Base-by-base conservation (phyloP, 2,888 invertebrate species). In the Acanthosoma haemorrhoidale region DNA sequence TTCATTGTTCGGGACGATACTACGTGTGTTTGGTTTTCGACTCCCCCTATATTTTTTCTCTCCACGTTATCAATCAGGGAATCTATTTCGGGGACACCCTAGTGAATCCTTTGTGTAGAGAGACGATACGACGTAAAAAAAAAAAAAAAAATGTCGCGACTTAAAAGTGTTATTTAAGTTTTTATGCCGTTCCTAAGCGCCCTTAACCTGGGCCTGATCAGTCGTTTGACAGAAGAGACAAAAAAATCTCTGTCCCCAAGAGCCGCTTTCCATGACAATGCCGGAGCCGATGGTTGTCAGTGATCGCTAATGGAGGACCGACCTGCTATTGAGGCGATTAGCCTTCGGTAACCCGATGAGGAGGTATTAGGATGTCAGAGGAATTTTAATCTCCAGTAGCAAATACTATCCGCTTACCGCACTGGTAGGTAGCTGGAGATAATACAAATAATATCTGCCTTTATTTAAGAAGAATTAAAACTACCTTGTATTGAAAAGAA, bases 311-410 rank as follows among this genome's bases (percentile, higher is more conserved):
- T 64, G 64, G 64, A 31, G 39, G 18, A 18, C 21, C 16, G 29
- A 31, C 4, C 9, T 29, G 29, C 29, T 58, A 15, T 58, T 58
- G 58, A 58, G 15, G 64, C 64, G 64, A 64, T 64, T 64, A 64
- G 64, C 15, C 38, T 4, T n/a, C 34, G 39, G 64, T 64, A 64
- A 64, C 64, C 64, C 64, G 64, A 64, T 64, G 64, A 64, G 64
- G 64, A 21, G 39, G 64, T 64, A 64, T 64, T 64, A 64, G 41
- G 16, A 61, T 41, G 41, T 41, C 41, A 15, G 38, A 64, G 38
- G 41, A 41, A 64, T 64, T 64, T 64, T 64, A 64, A 64, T 64
- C 64, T 64, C 29, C 64, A 16, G 64, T 64, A 64, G 64, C 64
- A 31, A 41, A 41, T 41, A 39, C 38, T 64, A 41, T 64, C 64